Percentiles rank a stretch among this genome's conserved stretches.
Evolutionary conservation across 2,888 invertebrate species (phyloP).

Genomic region (Meta bourneti): DNA sequence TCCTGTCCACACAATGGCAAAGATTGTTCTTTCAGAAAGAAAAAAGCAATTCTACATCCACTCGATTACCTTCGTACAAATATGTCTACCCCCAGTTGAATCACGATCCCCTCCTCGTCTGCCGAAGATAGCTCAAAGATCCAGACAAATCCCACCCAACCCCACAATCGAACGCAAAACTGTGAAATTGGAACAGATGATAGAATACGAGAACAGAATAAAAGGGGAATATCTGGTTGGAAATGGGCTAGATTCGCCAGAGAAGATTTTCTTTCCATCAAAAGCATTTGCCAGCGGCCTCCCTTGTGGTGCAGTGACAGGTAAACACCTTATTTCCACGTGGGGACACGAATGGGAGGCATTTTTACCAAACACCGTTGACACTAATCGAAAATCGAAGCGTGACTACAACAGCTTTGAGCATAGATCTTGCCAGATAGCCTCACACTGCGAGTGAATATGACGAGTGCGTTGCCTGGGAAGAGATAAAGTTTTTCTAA

Average conservation of each 20-base stretch:
- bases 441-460: background rate
- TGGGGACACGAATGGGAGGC: background rate
- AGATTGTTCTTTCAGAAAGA: too few relatives aligned
- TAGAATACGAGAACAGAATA: constrained; percentile 1
- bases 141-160: background rate
- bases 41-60: too few relatives aligned
- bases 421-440: constrained; percentile 7
- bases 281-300: background rate
- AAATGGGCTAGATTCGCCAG: background rate
- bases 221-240: background rate
- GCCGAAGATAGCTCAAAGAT: background rate
- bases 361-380: constrained; percentile 31
- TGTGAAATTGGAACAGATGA: background rate
- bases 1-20: too few relatives aligned
- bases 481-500: background rate
- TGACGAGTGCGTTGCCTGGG: background rate
- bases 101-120: background rate
- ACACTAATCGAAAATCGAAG: constrained; percentile 60
- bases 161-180: background rate
- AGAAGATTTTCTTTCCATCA: too few relatives aligned
- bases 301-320: background rate
- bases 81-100: too few relatives aligned
- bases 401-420: background rate
- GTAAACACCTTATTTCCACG: constrained; percentile 29
- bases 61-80: too few relatives aligned